These are phyloP conservation scores for Nemotelus nigrinus DNA, from an alignment of 2,888 invertebrate species.

Conservation along the genomic window DNA sequence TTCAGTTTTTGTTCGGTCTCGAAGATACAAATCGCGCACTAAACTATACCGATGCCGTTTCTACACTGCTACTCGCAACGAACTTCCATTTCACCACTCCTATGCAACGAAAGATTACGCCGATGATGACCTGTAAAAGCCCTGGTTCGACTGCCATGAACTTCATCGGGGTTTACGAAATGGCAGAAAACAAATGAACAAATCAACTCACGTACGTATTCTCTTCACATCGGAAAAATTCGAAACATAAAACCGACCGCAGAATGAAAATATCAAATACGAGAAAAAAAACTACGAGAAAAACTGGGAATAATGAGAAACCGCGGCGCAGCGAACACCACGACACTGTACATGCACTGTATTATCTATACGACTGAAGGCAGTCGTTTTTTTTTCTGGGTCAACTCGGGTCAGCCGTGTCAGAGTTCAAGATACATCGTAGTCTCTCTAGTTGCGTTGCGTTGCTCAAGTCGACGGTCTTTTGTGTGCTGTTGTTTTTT, in stretches of 20 bases:
- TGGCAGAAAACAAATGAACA: background rate
- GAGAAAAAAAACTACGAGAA: background rate
- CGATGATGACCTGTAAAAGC: too few species aligned
- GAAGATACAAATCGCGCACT: too few species aligned
- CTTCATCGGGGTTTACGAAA: background rate
- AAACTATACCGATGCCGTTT: too few species aligned
- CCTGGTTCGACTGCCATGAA: background rate
- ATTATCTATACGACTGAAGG: background rate
- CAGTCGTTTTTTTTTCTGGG: background rate
- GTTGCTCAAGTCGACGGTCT: too few species aligned
- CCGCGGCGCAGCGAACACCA: background rate
- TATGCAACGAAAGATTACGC: too few species aligned
- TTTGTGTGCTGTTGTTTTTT: too few species aligned
- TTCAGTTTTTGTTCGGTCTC: too few species aligned
- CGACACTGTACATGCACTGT: background rate
- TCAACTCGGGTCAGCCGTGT: conserved; percentile 59
- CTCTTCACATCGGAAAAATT: conserved; percentile 20
- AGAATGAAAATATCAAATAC: background rate
- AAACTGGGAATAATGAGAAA: background rate
- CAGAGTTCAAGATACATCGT: conserved; percentile 61
- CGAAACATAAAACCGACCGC: background rate
- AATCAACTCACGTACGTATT: conserved; percentile 18
- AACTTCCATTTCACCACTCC: too few species aligned
- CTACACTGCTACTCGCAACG: too few species aligned
- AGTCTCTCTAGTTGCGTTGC: conserved; percentile 47